phyloP scores from a whole-genome alignment of 2,797 vertebrate species.

The Darevskia nairensis region DNA sequence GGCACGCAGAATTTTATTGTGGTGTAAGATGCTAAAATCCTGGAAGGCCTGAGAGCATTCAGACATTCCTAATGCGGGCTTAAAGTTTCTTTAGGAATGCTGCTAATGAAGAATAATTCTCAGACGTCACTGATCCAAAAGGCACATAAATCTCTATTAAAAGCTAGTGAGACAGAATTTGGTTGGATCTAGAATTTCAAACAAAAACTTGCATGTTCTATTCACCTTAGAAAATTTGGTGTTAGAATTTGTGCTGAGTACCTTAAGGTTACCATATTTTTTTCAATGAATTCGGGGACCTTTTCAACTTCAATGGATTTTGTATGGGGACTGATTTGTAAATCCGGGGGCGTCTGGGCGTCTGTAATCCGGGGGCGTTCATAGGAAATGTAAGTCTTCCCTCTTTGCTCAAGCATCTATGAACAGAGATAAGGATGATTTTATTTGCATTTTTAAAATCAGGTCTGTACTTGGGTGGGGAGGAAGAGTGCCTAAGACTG shows the following conservation, averaged over 20 bases:
- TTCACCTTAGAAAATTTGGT: not conserved
- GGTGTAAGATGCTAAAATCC: not conserved
- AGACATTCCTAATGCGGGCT: not conserved
- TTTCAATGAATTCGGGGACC: too few relatives aligned
- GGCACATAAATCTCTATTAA: not conserved
- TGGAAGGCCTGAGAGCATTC: not conserved
- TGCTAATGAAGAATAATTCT: not conserved
- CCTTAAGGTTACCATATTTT: not conserved
- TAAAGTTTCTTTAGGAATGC: not conserved
- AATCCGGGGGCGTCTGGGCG: too few relatives aligned
- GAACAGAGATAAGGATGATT: not conserved
- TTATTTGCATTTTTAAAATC: not conserved
- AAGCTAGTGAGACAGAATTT: not conserved
- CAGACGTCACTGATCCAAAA: not conserved
- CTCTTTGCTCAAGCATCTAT: not conserved
- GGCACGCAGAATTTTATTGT: rapidly evolving
- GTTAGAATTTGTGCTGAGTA: not conserved
- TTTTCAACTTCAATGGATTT: too few relatives aligned
- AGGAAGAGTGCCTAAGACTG: not conserved
- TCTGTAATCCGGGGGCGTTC: too few relatives aligned
- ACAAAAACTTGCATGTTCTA: not conserved
- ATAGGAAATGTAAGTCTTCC: not conserved
- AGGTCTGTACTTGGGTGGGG: too few relatives aligned
- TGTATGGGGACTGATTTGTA: too few relatives aligned
- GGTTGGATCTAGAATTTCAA: not conserved